A percentile compares a stretch with the other conserved stretches of the same genome.
Conservation (phyloP, 1,140 invertebrate species). For the Bombus pyrosoma region DNA sequence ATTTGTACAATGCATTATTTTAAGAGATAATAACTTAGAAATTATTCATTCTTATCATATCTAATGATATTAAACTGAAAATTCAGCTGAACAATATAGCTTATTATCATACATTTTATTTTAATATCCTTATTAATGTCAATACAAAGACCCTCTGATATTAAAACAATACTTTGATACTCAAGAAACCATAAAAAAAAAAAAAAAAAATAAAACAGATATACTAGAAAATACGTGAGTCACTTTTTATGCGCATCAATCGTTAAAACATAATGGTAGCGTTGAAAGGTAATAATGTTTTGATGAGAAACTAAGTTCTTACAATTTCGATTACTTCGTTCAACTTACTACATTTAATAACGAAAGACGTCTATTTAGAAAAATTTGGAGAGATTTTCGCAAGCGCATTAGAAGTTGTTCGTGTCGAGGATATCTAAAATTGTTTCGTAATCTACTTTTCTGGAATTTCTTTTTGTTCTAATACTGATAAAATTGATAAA, state of each 20-base stretch:
- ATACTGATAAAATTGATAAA: constrained; percentile 42
- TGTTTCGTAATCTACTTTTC: not conserved
- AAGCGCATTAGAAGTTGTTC: constrained; percentile 20
- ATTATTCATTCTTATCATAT: not conserved
- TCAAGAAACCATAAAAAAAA: constrained; percentile 9
- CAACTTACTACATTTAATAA: not conserved
- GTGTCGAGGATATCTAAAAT: not conserved
- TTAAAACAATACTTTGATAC: constrained; percentile 36
- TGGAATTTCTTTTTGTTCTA: not conserved
- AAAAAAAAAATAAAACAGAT: not conserved
- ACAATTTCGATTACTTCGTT: not conserved
- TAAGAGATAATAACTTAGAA: not conserved
- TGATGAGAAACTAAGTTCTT: not conserved
- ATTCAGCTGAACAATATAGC: not conserved
- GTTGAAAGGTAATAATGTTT: not conserved
- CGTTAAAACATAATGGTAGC: not conserved
- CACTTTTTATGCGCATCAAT: not conserved
- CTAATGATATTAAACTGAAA: not conserved
- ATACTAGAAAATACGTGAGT: not conserved
- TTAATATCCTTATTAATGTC: constrained; percentile 6
- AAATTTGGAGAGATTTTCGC: constrained; percentile 27
- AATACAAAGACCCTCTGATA: not conserved
- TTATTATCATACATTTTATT: constrained; percentile 2
- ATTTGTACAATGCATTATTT: not conserved
- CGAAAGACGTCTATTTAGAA: not conserved